Percentiles rank a stretch among this genome's conserved stretches.
These are phyloP conservation scores for Phenacoccus solenopsis DNA, from an alignment of 1,140 invertebrate species.

Conservation along the genomic window DNA sequence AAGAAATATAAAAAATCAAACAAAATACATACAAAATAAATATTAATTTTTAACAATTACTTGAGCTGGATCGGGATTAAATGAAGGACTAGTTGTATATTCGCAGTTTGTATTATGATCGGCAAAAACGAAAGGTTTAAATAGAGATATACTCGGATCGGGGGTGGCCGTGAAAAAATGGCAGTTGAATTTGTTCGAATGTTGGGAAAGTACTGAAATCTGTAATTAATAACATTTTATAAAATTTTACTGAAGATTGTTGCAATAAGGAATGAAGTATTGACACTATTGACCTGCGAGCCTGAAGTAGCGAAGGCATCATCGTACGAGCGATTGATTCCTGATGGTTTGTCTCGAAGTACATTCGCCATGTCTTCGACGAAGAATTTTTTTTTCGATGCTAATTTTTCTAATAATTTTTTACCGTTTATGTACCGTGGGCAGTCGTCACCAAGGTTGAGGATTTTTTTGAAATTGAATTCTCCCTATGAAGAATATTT, in stretches of 20 bases:
- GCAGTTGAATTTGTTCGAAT: constrained; percentile 33
- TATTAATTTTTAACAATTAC: constrained; percentile 20
- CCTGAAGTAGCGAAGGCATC: constrained; percentile 45
- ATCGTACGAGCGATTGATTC: constrained; percentile 43
- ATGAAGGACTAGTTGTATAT: constrained; percentile 33
- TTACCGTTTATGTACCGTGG: constrained; percentile 38
- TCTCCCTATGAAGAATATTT: constrained; percentile 17
- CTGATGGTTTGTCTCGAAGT: constrained; percentile 48
- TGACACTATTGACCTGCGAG: constrained; percentile 40
- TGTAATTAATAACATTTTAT: constrained; percentile 22
- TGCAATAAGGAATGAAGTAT: not conserved
- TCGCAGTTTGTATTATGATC: constrained; percentile 46
- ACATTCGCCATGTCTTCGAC: constrained; percentile 55
- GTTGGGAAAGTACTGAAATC: constrained; percentile 35
- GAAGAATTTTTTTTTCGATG: constrained; percentile 37
- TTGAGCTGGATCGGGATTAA: constrained; percentile 33
- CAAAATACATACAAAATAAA: not conserved
- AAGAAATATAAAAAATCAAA: not conserved
- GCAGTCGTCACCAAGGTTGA: constrained; percentile 35
- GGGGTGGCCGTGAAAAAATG: constrained; percentile 79
- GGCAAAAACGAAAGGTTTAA: constrained; percentile 70
- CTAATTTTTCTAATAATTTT: constrained; percentile 37
- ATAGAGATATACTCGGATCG: constrained; percentile 57
- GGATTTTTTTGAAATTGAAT: constrained; percentile 23
- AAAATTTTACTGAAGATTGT: not conserved